Conservation (phyloP, 2,888 invertebrate species). For the Nysson spinosus region DNA sequence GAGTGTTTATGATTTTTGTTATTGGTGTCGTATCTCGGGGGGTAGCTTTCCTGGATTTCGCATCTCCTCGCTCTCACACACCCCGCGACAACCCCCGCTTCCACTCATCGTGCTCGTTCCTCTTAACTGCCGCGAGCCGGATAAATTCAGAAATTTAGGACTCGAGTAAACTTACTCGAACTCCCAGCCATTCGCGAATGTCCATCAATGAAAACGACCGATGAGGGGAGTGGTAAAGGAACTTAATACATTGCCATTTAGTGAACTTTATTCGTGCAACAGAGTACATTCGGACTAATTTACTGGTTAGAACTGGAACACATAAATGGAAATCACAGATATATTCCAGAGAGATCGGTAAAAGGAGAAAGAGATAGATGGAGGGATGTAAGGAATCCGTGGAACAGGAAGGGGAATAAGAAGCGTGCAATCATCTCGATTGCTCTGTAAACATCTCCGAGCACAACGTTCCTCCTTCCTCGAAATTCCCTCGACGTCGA, state of each 20-base stretch:
- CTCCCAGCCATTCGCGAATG: background rate
- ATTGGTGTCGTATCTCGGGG: constrained; percentile 74
- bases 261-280: background rate
- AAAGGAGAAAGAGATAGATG: constrained; percentile 32
- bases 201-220: background rate
- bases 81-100: constrained; percentile 5
- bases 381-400: constrained; percentile 22
- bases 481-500: constrained; percentile 41
- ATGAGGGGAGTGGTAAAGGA: background rate
- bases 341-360: constrained; percentile 8
- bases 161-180: constrained; percentile 29
- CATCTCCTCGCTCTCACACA: constrained; percentile 19
- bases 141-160: constrained; percentile 47
- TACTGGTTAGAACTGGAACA: background rate
- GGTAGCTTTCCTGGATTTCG: constrained; percentile 50
- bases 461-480: constrained; percentile 30
- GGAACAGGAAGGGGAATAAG: constrained; percentile 9
- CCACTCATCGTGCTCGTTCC: constrained; percentile 19
- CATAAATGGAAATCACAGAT: too few relatives aligned
- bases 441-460: constrained; percentile 71
- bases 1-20: constrained; percentile 78
- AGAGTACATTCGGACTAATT: background rate
- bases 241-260: background rate
- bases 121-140: constrained; percentile 40
- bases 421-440: constrained; percentile 69